Evolutionary conservation across 53 echinoderm and acorn worm species (phyloP).

Genomic region (Holothuria scabra): DNA sequence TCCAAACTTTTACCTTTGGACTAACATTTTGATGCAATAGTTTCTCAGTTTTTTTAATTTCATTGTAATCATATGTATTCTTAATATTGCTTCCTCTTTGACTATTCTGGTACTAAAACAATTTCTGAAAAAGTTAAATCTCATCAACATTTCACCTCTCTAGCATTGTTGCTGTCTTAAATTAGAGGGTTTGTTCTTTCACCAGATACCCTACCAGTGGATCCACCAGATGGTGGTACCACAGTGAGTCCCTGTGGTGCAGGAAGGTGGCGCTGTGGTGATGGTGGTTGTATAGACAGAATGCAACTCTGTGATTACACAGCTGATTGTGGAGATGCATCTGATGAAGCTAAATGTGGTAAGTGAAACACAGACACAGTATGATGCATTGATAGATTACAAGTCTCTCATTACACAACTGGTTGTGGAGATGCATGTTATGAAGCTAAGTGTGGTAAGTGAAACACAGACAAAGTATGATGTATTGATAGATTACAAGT

Average conservation of each 20-base stretch:
- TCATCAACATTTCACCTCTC: too few species aligned
- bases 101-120: too few species aligned
- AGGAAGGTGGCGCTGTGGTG: constrained; percentile 78
- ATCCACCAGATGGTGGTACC: constrained; percentile 61
- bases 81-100: too few species aligned
- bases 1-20: too few species aligned
- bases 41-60: too few species aligned
- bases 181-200: background rate
- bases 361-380: background rate
- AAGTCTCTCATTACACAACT: constrained; percentile 67
- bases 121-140: too few species aligned
- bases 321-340: constrained; percentile 61
- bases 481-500: constrained; percentile 61
- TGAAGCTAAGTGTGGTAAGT: constrained; percentile 77
- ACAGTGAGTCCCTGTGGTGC: constrained; percentile 78
- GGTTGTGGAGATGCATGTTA: constrained; percentile 69
- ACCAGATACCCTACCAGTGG: constrained; percentile 58
- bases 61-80: too few species aligned
- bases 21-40: too few species aligned
- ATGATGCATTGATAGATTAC: constrained; percentile 62
- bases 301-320: constrained; percentile 74
- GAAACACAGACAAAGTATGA: too few species aligned
- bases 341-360: constrained; percentile 83
- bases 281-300: constrained; percentile 61
- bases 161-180: too few species aligned